phyloP scores from a whole-genome alignment of 2,797 vertebrate species.

The Halcyon leucocephala region DNA sequence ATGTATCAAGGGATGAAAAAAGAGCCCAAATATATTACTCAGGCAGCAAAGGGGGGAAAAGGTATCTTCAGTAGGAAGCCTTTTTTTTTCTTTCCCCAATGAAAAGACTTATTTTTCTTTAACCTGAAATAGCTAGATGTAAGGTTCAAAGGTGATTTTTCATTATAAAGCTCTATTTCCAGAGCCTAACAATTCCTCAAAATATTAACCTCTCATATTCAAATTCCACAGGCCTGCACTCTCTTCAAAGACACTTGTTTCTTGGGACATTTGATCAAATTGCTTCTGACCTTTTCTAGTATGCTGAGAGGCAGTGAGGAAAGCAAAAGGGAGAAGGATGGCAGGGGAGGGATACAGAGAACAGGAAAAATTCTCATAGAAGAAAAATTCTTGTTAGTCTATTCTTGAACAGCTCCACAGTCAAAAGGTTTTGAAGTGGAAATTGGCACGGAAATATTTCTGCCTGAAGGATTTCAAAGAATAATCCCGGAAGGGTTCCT shows the following conservation, averaged over 20 bases:
- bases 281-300: conserved; percentile 40
- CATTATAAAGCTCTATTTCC: conserved; percentile 7
- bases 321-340: not conserved
- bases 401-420: conserved; percentile 17
- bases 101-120: not conserved
- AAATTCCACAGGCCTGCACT: conserved; percentile 7
- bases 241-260: not conserved
- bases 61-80: not conserved
- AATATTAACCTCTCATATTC: conserved; percentile 35
- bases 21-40: not conserved
- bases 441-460: conserved; percentile 57
- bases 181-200: conserved; percentile 3
- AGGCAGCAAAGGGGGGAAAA: not conserved
- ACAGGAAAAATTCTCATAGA: conserved; percentile 31
- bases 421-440: conserved; percentile 50
- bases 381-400: conserved; percentile 28
- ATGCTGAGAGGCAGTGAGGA: not conserved
- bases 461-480: conserved; percentile 65
- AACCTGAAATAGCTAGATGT: not conserved
- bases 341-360: not conserved
- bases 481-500: conserved; percentile 61
- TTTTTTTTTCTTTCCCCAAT: not conserved
- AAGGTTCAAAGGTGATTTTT: conserved; percentile 41
- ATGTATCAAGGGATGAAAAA: not conserved
- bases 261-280: conserved; percentile 42